phyloP scores from a whole-genome alignment of 2,113 vertebrate genomes.

The Protobothrops flavoviridis region DNA sequence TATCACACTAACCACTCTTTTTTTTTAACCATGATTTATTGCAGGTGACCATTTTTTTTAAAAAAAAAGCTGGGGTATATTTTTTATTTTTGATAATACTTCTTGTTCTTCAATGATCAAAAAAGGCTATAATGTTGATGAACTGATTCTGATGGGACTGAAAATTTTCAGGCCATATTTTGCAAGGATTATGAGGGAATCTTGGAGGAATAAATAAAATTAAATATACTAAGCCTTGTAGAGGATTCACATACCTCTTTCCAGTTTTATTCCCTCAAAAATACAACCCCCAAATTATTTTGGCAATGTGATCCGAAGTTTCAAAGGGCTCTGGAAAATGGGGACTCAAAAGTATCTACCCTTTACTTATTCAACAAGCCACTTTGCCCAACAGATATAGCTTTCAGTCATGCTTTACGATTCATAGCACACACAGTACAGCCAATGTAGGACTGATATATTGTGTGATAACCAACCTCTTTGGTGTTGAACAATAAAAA shows the following conservation, averaged over 20 bases:
- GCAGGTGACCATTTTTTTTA: neutral
- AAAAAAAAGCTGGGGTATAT: neutral
- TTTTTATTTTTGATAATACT: neutral
- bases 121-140: neutral
- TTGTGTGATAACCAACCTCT: neutral
- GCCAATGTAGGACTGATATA: neutral
- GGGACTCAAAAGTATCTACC: neutral
- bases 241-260: neutral
- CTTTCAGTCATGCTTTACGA: neutral
- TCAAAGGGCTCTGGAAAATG: neutral
- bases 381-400: neutral
- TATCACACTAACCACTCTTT: neutral
- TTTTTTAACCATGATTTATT: neutral
- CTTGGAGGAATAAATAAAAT: neutral
- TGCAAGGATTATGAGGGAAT: neutral
- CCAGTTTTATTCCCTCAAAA: neutral
- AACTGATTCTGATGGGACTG: neutral
- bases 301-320: neutral
- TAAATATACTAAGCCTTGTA: neutral
- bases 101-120: neutral
- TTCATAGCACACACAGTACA: neutral
- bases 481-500: neutral
- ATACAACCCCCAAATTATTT: neutral
- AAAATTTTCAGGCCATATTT: neutral
- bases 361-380: neutral